phyloP scores from a whole-genome alignment of 1,140 invertebrate genomes.

The Trypoxylus dichotomus region DNA sequence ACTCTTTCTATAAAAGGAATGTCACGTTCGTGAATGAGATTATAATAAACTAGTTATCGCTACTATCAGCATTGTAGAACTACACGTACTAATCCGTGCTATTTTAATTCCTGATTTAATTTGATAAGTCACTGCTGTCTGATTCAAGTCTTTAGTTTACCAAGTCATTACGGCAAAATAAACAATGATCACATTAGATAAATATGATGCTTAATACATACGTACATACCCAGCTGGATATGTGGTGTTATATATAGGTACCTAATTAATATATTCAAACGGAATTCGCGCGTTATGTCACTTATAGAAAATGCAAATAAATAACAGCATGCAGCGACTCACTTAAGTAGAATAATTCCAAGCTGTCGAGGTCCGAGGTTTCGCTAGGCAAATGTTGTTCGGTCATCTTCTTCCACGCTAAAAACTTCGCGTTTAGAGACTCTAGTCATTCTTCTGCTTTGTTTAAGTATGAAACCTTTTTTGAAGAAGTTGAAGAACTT shows the following conservation, averaged over 20 bases:
- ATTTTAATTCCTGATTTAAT: constrained; percentile 23
- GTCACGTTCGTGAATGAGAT: background rate
- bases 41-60: background rate
- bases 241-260: constrained; percentile 17
- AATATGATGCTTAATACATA: constrained; percentile 16
- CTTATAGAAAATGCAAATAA: constrained; percentile 18
- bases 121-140: constrained; percentile 21
- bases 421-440: background rate
- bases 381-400: background rate
- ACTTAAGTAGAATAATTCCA: constrained; percentile 27
- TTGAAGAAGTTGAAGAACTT: constrained; percentile 11
- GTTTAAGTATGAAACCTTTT: background rate
- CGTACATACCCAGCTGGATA: constrained; percentile 9
- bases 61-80: background rate
- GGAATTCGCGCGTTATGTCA: constrained; percentile 9
- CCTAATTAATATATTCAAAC: constrained; percentile 16
- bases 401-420: constrained; percentile 28
- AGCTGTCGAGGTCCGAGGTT: constrained; percentile 8
- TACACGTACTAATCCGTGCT: background rate
- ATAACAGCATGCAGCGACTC: constrained; percentile 6
- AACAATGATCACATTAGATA: constrained; percentile 20
- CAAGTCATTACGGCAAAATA: constrained; percentile 19
- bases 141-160: background rate
- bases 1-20: background rate
- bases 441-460: background rate